phyloP scores from a whole-genome alignment of 2,888 invertebrate species.

The Augochlorella aurata region DNA sequence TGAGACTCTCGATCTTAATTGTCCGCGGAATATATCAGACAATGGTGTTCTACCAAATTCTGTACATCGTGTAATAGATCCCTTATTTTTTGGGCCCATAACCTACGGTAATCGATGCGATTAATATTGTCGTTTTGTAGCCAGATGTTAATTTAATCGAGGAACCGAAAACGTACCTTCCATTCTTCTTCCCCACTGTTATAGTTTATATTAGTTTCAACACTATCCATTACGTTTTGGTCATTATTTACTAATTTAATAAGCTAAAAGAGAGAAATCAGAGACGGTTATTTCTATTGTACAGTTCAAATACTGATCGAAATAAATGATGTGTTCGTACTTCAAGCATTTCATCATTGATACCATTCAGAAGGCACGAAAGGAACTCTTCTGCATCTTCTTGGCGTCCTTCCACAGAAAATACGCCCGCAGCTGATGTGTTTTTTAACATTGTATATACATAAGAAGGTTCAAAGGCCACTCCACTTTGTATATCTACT shows the following conservation, averaged over 20 bases:
- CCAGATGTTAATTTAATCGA: neutral
- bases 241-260: constrained; percentile 82
- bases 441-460: constrained; percentile 93
- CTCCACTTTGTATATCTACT: constrained; percentile 86
- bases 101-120: constrained; percentile 82
- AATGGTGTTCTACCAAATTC: constrained; percentile 92
- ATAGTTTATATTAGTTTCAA: constrained; percentile 79
- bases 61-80: constrained; percentile 93
- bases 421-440: constrained; percentile 87
- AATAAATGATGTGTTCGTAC: constrained; percentile 81
- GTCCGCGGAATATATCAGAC: constrained; percentile 96
- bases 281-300: constrained; percentile 4
- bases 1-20: constrained; percentile 91
- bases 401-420: constrained; percentile 93
- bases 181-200: constrained; percentile 86
- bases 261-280: constrained; percentile 79
- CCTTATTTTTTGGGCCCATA: constrained; percentile 94
- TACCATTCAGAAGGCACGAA: constrained; percentile 94
- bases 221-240: constrained; percentile 65
- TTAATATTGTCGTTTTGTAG: neutral
- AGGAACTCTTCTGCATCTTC: constrained; percentile 99
- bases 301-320: neutral
- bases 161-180: constrained; percentile 83
- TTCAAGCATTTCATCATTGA: constrained; percentile 98
- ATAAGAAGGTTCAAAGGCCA: constrained; percentile 94